Evolutionary conservation across 2,113 vertebrate genomes (phyloP), one percentile per base, ranked within the genome.

Genomic region (Scolopax mira): DNA sequence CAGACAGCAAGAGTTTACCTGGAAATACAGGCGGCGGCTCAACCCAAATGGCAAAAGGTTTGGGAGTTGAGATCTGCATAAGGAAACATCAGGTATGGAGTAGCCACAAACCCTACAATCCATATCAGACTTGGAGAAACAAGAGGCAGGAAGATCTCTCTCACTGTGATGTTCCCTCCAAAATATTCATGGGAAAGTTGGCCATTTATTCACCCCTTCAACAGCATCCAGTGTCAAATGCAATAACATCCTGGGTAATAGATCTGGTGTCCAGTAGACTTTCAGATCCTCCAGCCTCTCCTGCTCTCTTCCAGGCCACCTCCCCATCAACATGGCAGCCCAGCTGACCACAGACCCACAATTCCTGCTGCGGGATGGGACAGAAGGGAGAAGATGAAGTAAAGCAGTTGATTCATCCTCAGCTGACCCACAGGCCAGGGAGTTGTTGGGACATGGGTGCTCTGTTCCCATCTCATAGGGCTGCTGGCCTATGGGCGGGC

Each of bases 11-110:
- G 67, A 79, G 41, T 41, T 77, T 28, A 46, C 67, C 85, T 46
- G 10, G 58, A 80, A 23, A 79, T 37, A 23, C 31, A 31, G 1
- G 48, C 22, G 35, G 46, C 74, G 60, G 46, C 57, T 92, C 33
- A 28, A 11, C 0, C 2, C n/a, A 54, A 44, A 60, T 4, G 10
- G 80, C 3, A 46, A 6, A 5, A 4, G 33, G 54, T 6, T 52
- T 44, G 25, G 19, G 21, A 66, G 13, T 6, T 12, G 11, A 52
- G 49, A 19, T 37, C 48, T 80, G 79, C 30, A 15, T 4, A 42
- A 41, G 52, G 62, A 13, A 65, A 61, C 1, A 23, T 23, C 33
- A 10, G 79, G 16, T 19, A 2, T 3, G 10, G 22, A 35, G 23
- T 13, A 57, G 31, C 46, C 78, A 25, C 51, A 70, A 86, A 62